Evolutionary conservation across 2,888 invertebrate species (phyloP), one percentile per base, ranked within the genome.

Genomic region (Lordiphosa fenestrarum): DNA sequence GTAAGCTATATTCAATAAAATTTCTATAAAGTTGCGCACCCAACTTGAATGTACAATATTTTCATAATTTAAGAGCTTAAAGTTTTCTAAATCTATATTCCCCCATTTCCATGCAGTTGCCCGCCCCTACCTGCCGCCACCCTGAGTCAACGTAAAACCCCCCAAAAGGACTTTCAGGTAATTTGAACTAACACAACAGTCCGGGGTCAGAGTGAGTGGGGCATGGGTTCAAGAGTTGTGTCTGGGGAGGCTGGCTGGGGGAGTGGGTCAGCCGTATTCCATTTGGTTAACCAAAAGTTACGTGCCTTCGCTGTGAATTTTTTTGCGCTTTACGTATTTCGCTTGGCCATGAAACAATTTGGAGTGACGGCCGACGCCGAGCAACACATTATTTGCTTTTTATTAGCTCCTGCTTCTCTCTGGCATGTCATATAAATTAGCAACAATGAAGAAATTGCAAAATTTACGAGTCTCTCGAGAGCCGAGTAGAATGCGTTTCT

Each of bases 401-500:
- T 69, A 71, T 75, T 77, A 84, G 77, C 60, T 39, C 25, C 40
- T 37, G 37, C 39, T 47, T 55, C 66, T 52, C 66, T 52, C 52
- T 39, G 48, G 58, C 58, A 60, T 73, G 66, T 73, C 67, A 75
- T 83, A 71, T 74, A 78, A 84, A 81, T 81, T 85, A 80, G 83
- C 72, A 74, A 67, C 84, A 75, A 80, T 84, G 80, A 82, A 81
- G 71, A 81, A 87, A 85, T 81, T 82, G 75, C 73, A 65, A 81
- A 86, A 87, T 87, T 85, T 86, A 87, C 86, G 84, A 81, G 77
- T 78, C 86, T 80, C 82, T 39, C 53, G 75, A 83, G 86, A 30
- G 23, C 9, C 9, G 38, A 36, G 40, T 23, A 6, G 12, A 41
- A 30, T 53, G 41, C 46, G 38, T 47, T 53, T 46, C 33, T 19